Conservation (phyloP, 2,113 vertebrate genomes). For the Australoheros scitulus region DNA sequence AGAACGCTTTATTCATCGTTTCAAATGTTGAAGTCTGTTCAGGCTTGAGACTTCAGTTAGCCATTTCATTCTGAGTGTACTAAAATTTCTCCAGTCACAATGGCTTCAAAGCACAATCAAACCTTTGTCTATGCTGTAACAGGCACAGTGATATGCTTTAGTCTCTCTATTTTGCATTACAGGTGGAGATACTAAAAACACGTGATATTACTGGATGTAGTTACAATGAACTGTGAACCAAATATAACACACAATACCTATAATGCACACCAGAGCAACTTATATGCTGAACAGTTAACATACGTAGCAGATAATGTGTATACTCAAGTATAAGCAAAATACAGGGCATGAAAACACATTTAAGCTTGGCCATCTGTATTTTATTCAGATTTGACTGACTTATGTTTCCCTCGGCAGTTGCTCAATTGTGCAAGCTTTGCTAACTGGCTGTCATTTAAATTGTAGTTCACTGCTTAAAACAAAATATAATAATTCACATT, state of each 20-base stretch:
- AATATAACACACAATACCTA: background rate
- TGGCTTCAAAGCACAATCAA: background rate
- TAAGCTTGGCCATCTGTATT: background rate
- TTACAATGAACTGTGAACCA: background rate
- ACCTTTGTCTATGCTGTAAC: background rate
- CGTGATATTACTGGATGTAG: conserved; percentile 6
- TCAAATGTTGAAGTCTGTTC: conserved; percentile 32
- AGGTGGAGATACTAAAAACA: conserved; percentile 23
- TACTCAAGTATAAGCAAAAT: background rate
- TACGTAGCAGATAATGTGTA: background rate
- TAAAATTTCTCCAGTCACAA: background rate
- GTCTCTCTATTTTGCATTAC: conserved; percentile 20
- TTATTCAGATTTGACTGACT: conserved; percentile 6
- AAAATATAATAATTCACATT: conserved; percentile 6
- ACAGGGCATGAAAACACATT: background rate
- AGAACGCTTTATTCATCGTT: conserved; percentile 58
- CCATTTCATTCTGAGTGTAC: conserved; percentile 1
- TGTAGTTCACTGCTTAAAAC: background rate
- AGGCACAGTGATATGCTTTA: background rate
- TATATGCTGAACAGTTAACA: background rate
- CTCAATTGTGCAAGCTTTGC: background rate
- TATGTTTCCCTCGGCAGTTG: background rate
- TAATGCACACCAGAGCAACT: background rate
- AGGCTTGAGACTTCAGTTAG: conserved; percentile 8
- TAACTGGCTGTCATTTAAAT: background rate